These are phyloP conservation scores for Macrotis lagotis DNA, from an alignment of 2,113 vertebrate genomes.

Conservation along the genomic window DNA sequence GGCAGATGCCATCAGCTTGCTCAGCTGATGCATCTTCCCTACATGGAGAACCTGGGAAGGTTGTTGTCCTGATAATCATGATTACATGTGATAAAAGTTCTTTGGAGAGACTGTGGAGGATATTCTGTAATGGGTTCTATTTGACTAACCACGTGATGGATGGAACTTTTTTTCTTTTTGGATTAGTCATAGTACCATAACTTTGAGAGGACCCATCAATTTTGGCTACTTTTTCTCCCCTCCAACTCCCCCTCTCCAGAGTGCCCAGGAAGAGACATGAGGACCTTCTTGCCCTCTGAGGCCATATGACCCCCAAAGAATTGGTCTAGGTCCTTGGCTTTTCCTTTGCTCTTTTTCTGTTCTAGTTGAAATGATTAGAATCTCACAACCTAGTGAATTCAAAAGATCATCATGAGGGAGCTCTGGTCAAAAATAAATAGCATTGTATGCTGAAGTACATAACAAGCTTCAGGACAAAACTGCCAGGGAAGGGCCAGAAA, in stretches of 20 bases:
- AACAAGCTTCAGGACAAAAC: not conserved
- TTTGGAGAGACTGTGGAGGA: not conserved
- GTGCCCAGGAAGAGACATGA: not conserved
- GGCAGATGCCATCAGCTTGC: not conserved
- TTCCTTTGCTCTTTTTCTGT: not conserved
- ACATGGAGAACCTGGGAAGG: not conserved
- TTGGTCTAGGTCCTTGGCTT: not conserved
- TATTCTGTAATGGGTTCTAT: not conserved
- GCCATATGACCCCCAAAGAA: not conserved
- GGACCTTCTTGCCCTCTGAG: not conserved
- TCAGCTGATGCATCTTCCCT: not conserved
- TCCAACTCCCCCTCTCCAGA: not conserved
- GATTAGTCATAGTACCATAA: not conserved
- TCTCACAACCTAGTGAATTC: not conserved
- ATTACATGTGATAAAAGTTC: not conserved
- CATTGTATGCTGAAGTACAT: not conserved
- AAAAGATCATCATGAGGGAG: not conserved
- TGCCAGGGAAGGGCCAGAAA: not conserved
- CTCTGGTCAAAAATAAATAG: not conserved
- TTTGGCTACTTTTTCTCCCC: not conserved
- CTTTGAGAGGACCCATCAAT: not conserved
- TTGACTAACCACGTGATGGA: not conserved
- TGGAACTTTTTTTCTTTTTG: not conserved
- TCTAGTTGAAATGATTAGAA: not conserved
- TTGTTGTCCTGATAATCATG: not conserved